A percentile compares a stretch with the other conserved stretches of the same genome.
Evolutionary conservation across 2,888 invertebrate species (phyloP).

Genomic region (Nomada hirtipes): DNA sequence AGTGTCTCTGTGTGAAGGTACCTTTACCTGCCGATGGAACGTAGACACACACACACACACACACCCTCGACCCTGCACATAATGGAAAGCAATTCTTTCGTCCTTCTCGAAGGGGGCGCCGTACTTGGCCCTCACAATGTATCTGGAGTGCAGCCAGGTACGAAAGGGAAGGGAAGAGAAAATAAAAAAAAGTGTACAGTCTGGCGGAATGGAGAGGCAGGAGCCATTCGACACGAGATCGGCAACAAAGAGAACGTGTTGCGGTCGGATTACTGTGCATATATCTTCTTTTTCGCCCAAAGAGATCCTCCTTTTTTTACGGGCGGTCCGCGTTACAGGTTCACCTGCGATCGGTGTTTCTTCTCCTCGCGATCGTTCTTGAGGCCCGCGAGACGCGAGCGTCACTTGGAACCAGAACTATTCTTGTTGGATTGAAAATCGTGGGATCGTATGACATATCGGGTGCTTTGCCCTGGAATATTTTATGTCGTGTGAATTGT

Average conservation of each 20-base stretch:
- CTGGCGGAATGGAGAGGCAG: conserved; percentile 48
- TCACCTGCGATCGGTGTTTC: conserved; percentile 32
- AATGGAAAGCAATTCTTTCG: conserved; percentile 62
- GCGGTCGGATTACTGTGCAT: conserved; percentile 57
- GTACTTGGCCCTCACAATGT: conserved; percentile 46
- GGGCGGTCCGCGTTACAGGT: conserved; percentile 20
- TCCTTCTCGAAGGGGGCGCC: conserved; percentile 38
- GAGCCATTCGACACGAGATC: conserved; percentile 59
- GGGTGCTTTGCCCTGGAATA: too few relatives aligned
- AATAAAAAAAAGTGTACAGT: conserved; percentile 33
- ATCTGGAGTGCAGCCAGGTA: conserved; percentile 59
- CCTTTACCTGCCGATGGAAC: conserved; percentile 51
- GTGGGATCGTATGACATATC: neutral
- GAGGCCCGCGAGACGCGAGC: neutral
- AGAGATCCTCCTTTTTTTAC: conserved; percentile 36
- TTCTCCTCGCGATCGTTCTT: conserved; percentile 2
- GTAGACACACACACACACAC: conserved; percentile 4
- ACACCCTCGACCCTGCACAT: conserved; percentile 25
- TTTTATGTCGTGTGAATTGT: neutral
- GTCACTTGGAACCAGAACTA: neutral
- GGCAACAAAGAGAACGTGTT: conserved; percentile 56
- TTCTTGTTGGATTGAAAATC: neutral
- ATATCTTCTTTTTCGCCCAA: conserved; percentile 34
- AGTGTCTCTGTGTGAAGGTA: conserved; percentile 11
- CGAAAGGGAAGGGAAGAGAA: conserved; percentile 23